Conservation (phyloP, 2,797 vertebrate genomes). For the Ctenopoma multispine region DNA sequence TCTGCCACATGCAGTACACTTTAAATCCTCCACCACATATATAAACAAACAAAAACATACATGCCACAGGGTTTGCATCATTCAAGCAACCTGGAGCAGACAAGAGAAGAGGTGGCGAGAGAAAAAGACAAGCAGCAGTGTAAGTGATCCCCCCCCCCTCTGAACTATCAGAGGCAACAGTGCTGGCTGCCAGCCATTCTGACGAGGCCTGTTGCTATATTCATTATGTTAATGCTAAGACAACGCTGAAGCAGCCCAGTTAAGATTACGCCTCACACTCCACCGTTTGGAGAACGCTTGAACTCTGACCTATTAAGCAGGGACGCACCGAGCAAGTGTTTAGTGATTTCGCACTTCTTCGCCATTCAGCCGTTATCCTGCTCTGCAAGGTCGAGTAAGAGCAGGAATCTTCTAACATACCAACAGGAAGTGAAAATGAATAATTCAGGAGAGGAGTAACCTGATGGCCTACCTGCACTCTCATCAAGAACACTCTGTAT, state of each 20-base stretch:
- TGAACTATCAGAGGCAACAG: constrained; percentile 50
- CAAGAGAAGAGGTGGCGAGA: constrained; percentile 29
- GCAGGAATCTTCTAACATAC: constrained; percentile 68
- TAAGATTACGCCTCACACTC: constrained; percentile 69
- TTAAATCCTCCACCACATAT: constrained; percentile 18
- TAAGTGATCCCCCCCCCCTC: constrained; percentile 62
- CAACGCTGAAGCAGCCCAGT: constrained; percentile 63
- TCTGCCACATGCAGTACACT: constrained; percentile 8
- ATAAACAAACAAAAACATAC: constrained; percentile 51
- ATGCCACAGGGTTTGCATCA: constrained; percentile 52
- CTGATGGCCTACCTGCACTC: constrained; percentile 50
- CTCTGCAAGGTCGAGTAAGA: constrained; percentile 44
- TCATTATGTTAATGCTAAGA: constrained; percentile 72
- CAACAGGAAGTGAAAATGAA: constrained; percentile 66
- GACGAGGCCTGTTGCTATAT: constrained; percentile 68
- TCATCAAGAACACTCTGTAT: constrained; percentile 19
- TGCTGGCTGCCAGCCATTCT: constrained; percentile 55
- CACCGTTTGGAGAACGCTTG: constrained; percentile 69
- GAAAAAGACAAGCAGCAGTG: constrained; percentile 29
- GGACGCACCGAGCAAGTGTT: constrained; percentile 41
- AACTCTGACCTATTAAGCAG: constrained; percentile 73
- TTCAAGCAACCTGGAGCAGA: constrained; percentile 54
- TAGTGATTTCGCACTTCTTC: constrained; percentile 62
- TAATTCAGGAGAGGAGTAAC: constrained; percentile 68
- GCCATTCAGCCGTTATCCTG: constrained; percentile 54